Evolutionary conservation across 2,113 vertebrate species (phyloP), one percentile per base, ranked within the genome.

Genomic region (Podocnemis expansa): DNA sequence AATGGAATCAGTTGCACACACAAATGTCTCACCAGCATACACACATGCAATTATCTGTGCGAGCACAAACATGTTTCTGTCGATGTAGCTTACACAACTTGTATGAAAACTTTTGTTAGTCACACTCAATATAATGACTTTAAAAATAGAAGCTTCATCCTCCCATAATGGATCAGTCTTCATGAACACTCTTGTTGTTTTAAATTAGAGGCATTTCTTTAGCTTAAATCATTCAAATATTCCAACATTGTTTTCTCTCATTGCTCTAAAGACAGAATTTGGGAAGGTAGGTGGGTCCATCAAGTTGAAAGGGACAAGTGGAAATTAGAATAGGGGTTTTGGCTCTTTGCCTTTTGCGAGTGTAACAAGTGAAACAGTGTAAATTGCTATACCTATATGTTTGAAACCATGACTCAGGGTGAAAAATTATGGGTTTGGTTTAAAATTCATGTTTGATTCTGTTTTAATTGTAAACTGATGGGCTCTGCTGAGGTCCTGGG

Each of bases 181-280:
- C 82, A 85, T 60, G 34, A 8, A 67, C 17, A n/a, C 16, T 3
- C 34, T 17, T 55, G 34, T 67, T n/a, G 8, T 67, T 67, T 67
- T n/a, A 17, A 21, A 17, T n/a, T 67, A 81, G 80, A 89, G 51
- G 55, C 82, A 49, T 88, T 86, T 93, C 55, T 87, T 27, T 67
- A 67, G n/a, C 38, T n/a, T 60, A 85, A 45, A 12, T 52, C 19
- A 79, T 24, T 79, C 78, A 21, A 10, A 13, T 38, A 13, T n/a
- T 81, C 87, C 58, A 89, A 2, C 51, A 89, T 79, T 51, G 67
- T 45, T 73, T 94, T 94, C 83, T 67, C 51, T 82, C 80, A 3
- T 38, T 41, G 8, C 22, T 22, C 29, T 29, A 80, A 80, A 54
- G 78, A 52, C 2, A 24, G 34, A n/a, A 67, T n/a, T 67, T 34